Conservation (phyloP, 1,140 invertebrate species). For the Zaprionus camerounensis region DNA sequence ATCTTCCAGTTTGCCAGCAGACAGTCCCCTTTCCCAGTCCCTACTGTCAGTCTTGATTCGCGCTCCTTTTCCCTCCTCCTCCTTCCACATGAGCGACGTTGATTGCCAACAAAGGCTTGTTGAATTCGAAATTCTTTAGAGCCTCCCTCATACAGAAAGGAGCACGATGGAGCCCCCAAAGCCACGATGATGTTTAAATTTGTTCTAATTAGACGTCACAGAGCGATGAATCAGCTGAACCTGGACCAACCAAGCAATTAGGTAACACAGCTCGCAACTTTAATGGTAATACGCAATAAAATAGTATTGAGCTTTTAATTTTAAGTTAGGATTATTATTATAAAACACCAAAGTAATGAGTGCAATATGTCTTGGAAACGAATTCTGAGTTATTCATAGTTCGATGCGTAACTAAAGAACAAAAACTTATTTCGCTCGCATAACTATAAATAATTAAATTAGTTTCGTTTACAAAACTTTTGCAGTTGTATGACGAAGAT, state of each 20-base stretch:
- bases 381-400: neutral
- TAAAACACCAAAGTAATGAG: too few relatives aligned
- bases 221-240: constrained; percentile 72
- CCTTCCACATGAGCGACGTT: constrained; percentile 41
- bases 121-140: constrained; percentile 75
- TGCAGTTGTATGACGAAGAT: neutral
- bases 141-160: constrained; percentile 15
- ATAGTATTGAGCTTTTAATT: neutral
- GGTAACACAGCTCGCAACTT: neutral
- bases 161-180: neutral
- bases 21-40: neutral
- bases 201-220: constrained; percentile 83
- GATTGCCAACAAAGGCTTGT: constrained; percentile 73
- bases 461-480: neutral
- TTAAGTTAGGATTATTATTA: too few relatives aligned
- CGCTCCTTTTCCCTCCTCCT: constrained; percentile 4
- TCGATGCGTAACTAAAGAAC: neutral
- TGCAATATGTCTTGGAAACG: too few relatives aligned
- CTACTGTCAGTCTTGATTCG: neutral
- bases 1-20: constrained; percentile 25
- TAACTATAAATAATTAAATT: neutral
- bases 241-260: neutral
- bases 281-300: neutral
- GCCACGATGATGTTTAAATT: constrained; percentile 73
- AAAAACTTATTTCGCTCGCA: neutral